Evolutionary conservation across 2,113 vertebrate genomes (phyloP).

Genomic region (Sialia sialis): DNA sequence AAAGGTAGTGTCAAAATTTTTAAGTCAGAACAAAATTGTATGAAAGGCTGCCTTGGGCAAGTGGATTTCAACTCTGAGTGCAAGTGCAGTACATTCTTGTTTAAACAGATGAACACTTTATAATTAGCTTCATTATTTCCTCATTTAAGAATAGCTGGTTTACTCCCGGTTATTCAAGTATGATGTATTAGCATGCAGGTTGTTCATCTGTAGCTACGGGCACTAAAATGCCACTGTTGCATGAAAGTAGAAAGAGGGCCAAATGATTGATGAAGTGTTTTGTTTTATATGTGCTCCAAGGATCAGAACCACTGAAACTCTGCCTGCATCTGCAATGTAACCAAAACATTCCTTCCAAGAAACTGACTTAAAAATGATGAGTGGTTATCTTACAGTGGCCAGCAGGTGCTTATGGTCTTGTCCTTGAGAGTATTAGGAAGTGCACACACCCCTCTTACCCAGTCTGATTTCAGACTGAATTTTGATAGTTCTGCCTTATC

Average conservation of each 20-base stretch:
- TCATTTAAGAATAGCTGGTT: not conserved
- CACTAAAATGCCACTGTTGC: not conserved
- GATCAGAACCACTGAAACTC: not conserved
- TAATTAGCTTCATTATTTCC: not conserved
- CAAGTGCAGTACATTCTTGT: not conserved
- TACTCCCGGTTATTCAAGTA: not conserved
- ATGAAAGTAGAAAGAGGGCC: not conserved
- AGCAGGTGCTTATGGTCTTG: not conserved
- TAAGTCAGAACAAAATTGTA: not conserved
- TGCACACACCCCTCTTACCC: too few species aligned
- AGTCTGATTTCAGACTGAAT: not conserved
- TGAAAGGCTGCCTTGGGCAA: not conserved
- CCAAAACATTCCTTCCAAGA: not conserved
- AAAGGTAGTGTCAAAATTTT: constrained; percentile 14
- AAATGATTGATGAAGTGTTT: not conserved
- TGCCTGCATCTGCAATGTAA: not conserved
- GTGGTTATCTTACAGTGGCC: not conserved
- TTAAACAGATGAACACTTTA: not conserved
- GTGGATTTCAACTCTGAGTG: not conserved
- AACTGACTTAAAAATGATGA: not conserved
- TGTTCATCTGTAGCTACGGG: not conserved
- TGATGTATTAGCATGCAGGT: not conserved
- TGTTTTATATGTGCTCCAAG: not conserved
- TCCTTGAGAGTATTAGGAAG: not conserved
- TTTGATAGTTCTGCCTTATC: not conserved